Evolutionary conservation across 1,140 invertebrate genomes (phyloP).

Genomic region (Bradynema listronoti): DNA sequence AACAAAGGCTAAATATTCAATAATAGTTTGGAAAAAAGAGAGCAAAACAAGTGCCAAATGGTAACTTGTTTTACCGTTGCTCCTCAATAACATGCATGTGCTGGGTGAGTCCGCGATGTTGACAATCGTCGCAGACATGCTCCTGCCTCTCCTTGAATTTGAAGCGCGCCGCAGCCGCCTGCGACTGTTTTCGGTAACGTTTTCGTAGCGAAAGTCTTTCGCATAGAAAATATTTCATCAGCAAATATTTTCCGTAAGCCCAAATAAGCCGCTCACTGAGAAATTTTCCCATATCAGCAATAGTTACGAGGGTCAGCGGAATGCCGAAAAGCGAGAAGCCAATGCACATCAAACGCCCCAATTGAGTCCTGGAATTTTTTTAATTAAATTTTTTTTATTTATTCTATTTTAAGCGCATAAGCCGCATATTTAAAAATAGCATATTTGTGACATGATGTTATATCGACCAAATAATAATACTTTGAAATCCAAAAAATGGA

Average conservation of each 20-base stretch:
- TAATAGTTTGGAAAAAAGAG: too few species aligned
- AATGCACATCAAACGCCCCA: slow-evolving; percentile 50
- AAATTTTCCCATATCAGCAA: slow-evolving; percentile 57
- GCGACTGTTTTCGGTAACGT: too few species aligned
- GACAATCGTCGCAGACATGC: slow-evolving; percentile 51
- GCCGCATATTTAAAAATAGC: too few species aligned
- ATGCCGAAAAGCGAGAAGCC: slow-evolving; percentile 56
- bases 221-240: slow-evolving; percentile 41
- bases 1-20: too few species aligned
- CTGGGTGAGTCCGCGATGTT: slow-evolving; percentile 43
- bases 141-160: slow-evolving; percentile 35
- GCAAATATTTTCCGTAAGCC: slow-evolving; percentile 55
- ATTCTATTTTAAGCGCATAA: too few species aligned
- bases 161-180: slow-evolving; percentile 14
- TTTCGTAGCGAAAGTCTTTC: too few species aligned
- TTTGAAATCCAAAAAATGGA: too few species aligned
- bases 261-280: slow-evolving; percentile 54
- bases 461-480: too few species aligned
- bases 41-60: too few species aligned
- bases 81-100: slow-evolving; percentile 44
- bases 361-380: slow-evolving; percentile 26
- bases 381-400: background rate
- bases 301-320: slow-evolving; percentile 55
- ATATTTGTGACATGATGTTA: too few species aligned
- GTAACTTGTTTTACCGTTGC: slow-evolving; percentile 19